phyloP scores from a whole-genome alignment of 2,113 vertebrate genomes.

The Phaethon lepturus region DNA sequence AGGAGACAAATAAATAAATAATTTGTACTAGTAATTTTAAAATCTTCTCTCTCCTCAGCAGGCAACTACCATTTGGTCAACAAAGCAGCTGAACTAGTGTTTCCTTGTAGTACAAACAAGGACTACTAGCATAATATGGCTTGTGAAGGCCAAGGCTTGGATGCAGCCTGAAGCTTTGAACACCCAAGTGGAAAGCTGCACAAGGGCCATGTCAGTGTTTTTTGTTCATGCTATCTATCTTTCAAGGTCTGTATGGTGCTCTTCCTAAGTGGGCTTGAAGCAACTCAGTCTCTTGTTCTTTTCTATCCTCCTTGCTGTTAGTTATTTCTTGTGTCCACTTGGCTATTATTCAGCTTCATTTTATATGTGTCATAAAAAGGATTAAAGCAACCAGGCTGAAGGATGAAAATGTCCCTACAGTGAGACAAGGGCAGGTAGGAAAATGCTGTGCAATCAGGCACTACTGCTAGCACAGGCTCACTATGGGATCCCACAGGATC shows the following conservation, averaged over 20 bases:
- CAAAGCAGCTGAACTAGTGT: neutral
- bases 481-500: neutral
- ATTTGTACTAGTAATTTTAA: neutral
- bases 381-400: neutral
- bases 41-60: neutral
- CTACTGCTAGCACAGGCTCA: accelerated
- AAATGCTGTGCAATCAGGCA: neutral
- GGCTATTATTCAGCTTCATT: neutral
- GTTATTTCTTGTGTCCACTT: neutral
- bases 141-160: neutral
- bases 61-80: neutral
- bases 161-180: neutral
- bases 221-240: accelerated
- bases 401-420: neutral
- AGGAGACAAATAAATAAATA: neutral
- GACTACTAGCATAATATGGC: neutral
- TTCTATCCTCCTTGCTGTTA: neutral
- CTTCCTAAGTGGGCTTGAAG: neutral
- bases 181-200: neutral
- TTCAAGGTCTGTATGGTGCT: neutral
- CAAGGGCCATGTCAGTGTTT: accelerated
- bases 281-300: neutral
- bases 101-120: neutral
- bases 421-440: neutral
- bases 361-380: neutral